phyloP scores from a whole-genome alignment of 2,888 invertebrate species.

The Tenodera sinensis region DNA sequence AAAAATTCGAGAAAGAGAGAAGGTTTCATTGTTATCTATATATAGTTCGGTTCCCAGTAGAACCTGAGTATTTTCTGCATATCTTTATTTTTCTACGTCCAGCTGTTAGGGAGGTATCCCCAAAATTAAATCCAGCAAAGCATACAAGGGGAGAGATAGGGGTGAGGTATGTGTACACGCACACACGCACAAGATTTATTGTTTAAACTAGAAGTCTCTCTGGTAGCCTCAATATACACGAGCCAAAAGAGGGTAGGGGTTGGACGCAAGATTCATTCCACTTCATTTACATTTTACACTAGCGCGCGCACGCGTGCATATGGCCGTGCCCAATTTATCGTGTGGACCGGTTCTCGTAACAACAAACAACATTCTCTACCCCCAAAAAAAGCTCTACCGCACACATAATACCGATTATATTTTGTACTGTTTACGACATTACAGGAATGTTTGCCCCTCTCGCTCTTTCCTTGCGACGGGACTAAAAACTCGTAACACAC shows the following conservation, averaged over 20 bases:
- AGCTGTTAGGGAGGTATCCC: not conserved
- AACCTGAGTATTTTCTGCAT: not conserved
- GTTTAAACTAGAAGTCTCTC: not conserved
- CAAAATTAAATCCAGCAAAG: not conserved
- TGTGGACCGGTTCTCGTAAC: not conserved
- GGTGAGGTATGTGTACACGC: not conserved
- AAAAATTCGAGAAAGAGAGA: no score
- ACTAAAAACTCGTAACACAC: not conserved
- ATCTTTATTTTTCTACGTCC: not conserved
- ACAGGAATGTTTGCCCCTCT: not conserved
- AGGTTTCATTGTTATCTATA: not conserved
- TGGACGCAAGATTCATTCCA: not conserved
- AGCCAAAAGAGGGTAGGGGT: not conserved
- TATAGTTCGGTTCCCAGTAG: not conserved
- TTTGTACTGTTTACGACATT: slow-evolving; percentile 8
- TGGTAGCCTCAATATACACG: not conserved
- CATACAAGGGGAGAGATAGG: not conserved
- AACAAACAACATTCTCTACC: not conserved
- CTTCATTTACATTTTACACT: slow-evolving; percentile 9
- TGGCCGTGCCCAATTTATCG: slow-evolving; percentile 2
- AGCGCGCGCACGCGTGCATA: slow-evolving; percentile 2
- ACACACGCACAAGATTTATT: slow-evolving; percentile 9
- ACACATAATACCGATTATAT: slow-evolving; percentile 9
- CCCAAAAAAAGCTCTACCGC: not conserved
- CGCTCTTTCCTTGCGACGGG: not conserved